Conservation (phyloP, 2,113 vertebrate genomes). For the Cygnus buccinator region DNA sequence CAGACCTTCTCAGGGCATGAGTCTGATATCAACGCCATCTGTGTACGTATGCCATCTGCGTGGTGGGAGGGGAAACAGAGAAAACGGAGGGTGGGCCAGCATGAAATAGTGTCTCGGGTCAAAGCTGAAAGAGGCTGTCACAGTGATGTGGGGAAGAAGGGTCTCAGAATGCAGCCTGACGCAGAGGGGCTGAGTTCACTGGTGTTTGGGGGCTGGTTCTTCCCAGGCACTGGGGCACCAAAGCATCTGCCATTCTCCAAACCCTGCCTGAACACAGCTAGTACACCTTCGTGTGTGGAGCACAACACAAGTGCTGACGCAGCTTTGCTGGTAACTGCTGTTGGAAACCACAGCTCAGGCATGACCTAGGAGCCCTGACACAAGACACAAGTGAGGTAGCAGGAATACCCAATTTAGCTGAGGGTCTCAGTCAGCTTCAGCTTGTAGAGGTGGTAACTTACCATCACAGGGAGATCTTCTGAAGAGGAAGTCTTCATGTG, state of each 20-base stretch:
- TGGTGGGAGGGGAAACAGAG: background rate
- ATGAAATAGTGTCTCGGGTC: background rate
- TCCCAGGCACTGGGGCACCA: background rate
- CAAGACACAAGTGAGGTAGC: background rate
- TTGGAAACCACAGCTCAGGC: background rate
- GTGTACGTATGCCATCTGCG: slow-evolving; percentile 75
- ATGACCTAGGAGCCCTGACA: rapidly evolving
- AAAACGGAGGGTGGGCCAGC: background rate
- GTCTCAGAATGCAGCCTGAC: background rate
- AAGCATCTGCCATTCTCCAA: background rate
- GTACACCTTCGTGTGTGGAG: background rate
- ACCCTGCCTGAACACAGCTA: background rate
- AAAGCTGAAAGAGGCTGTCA: background rate
- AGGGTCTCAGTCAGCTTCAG: background rate
- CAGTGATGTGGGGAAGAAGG: rapidly evolving
- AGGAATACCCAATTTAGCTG: background rate
- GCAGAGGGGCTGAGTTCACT: background rate
- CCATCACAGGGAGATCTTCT: background rate
- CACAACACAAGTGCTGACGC: background rate
- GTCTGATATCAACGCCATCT: slow-evolving; percentile 96
- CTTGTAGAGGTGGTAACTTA: background rate
- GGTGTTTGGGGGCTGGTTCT: background rate
- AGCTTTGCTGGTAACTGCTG: background rate
- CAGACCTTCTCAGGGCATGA: slow-evolving; percentile 95
- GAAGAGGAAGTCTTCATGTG: background rate